Evolutionary conservation across 2,113 vertebrate genomes (phyloP).

Genomic region (Rhinopithecus roxellana): DNA sequence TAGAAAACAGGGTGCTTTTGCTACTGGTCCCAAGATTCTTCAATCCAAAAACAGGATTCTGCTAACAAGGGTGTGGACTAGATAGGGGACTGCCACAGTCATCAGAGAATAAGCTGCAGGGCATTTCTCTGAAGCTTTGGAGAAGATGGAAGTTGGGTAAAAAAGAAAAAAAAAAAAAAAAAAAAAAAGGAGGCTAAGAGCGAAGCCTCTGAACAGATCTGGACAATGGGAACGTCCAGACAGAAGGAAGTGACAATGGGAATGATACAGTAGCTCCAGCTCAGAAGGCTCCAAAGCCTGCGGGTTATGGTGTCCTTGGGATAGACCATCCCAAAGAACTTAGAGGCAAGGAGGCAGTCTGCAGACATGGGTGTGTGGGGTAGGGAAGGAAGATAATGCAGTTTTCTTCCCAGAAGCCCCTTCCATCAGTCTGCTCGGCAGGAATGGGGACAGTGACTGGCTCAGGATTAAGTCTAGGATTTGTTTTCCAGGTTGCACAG

Average conservation of each 20-base stretch:
- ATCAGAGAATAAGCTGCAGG: not conserved
- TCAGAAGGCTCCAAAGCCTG: not conserved
- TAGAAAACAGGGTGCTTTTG: not conserved
- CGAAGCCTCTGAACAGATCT: not conserved
- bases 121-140: not conserved
- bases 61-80: not conserved
- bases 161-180: no score
- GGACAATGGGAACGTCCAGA: not conserved
- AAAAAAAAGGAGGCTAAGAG: not conserved
- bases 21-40: not conserved
- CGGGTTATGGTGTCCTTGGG: no score
- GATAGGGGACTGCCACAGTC: not conserved
- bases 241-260: not conserved
- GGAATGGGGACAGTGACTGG: no score
- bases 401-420: not conserved
- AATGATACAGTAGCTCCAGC: no score
- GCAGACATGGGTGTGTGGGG: not conserved
- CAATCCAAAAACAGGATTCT: not conserved
- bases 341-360: not conserved
- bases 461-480: not conserved
- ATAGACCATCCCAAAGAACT: not conserved
- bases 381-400: not conserved
- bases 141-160: not conserved
- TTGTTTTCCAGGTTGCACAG: conserved; percentile 90
- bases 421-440: no score